phyloP scores from a whole-genome alignment of 2,113 vertebrate genomes.

The Dasyornis broadbenti region DNA sequence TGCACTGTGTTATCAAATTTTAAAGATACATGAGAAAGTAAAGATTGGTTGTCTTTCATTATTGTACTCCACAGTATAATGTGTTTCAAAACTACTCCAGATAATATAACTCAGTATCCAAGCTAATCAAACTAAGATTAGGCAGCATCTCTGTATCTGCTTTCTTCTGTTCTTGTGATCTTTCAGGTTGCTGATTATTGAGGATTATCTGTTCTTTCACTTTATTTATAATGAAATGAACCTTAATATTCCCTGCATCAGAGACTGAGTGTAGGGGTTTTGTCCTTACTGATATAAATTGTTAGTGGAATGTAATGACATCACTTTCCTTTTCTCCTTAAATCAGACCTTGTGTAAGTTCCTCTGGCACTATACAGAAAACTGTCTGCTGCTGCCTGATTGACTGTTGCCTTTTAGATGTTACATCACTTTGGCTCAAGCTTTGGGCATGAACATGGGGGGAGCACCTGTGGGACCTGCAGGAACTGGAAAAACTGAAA shows the following conservation, averaged over 20 bases:
- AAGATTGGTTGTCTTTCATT: background rate
- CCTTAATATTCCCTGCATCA: background rate
- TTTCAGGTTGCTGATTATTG: background rate
- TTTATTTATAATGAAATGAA: background rate
- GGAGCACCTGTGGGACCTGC: constrained; percentile 94
- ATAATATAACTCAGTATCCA: background rate
- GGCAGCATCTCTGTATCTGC: background rate
- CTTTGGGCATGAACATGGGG: constrained; percentile 95
- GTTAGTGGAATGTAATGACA: background rate
- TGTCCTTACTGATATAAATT: background rate
- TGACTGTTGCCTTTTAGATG: constrained; percentile 73
- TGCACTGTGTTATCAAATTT: background rate
- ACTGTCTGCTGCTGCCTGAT: background rate
- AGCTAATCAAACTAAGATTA: background rate
- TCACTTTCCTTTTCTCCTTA: background rate
- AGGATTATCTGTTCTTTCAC: background rate
- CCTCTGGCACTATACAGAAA: background rate
- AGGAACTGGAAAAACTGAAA: constrained; percentile 97
- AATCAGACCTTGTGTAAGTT: background rate
- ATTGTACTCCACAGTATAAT: background rate
- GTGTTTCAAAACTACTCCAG: background rate
- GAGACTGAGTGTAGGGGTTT: background rate
- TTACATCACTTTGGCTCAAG: constrained; percentile 95
- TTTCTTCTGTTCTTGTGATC: background rate
- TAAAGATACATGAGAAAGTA: background rate